Conservation (phyloP, 2,888 invertebrate species). For the Caenorhabditis macrosperma region DNA sequence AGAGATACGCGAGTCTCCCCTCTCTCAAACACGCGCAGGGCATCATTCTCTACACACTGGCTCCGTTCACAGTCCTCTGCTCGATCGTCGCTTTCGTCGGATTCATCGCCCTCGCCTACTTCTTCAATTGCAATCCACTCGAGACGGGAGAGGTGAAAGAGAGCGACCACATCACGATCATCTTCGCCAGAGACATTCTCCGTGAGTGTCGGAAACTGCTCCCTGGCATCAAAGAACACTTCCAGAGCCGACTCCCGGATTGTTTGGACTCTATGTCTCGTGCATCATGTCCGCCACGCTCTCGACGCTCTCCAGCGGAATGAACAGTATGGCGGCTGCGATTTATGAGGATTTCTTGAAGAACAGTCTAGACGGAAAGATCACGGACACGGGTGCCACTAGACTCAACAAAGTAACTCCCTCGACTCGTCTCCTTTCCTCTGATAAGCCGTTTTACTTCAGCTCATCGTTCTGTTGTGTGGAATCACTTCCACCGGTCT, state of each 20-base stretch:
- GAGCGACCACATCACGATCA: slow-evolving; percentile 74
- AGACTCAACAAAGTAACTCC: slow-evolving; percentile 60
- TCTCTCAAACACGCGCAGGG: slow-evolving; percentile 68
- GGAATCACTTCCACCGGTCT: slow-evolving; percentile 67
- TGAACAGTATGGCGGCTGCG: slow-evolving; percentile 76
- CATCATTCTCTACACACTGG: slow-evolving; percentile 70
- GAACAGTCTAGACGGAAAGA: slow-evolving; percentile 61
- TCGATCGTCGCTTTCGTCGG: slow-evolving; percentile 74
- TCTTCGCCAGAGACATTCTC: slow-evolving; percentile 71
- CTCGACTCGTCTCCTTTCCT: too few species aligned
- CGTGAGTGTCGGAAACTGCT: slow-evolving; percentile 52
- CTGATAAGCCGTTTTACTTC: slow-evolving; percentile 5
- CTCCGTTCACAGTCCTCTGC: slow-evolving; percentile 74
- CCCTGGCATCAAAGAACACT: background rate
- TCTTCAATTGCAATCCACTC: slow-evolving; percentile 75
- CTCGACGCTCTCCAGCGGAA: slow-evolving; percentile 76
- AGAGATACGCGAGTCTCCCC: slow-evolving; percentile 73
- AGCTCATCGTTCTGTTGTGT: slow-evolving; percentile 61
- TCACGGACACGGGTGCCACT: slow-evolving; percentile 65
- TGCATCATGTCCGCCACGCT: slow-evolving; percentile 76
- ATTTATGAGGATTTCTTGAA: slow-evolving; percentile 77
- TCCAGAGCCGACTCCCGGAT: slow-evolving; percentile 73
- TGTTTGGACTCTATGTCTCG: slow-evolving; percentile 76
- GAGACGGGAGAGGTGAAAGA: slow-evolving; percentile 70
- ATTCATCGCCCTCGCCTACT: slow-evolving; percentile 75